Evolutionary conservation across 2,888 invertebrate species (phyloP).

Genomic region (Heteromyza rotundicornis): DNA sequence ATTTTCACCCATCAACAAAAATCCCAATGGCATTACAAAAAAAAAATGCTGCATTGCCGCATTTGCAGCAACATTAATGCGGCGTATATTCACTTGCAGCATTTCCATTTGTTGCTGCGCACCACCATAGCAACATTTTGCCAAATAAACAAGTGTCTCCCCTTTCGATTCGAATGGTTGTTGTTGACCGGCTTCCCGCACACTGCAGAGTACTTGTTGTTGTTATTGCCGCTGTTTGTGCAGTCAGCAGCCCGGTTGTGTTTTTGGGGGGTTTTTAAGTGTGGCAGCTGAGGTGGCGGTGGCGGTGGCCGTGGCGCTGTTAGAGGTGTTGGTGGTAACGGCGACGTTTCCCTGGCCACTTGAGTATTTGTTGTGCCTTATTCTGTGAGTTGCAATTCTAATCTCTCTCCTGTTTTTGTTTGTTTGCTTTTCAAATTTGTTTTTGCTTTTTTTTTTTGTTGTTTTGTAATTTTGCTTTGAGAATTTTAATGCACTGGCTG

Average conservation of each 20-base stretch:
- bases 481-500: background rate
- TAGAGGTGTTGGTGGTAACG: background rate
- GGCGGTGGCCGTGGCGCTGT: too few species aligned
- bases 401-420: background rate
- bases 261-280: conserved; percentile 28
- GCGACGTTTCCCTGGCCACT: background rate
- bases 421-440: background rate
- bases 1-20: too few species aligned
- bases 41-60: conserved; percentile 34
- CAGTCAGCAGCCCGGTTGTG: too few species aligned
- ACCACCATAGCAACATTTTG: conserved; percentile 13
- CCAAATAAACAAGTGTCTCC: conserved; percentile 13
- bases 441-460: too few species aligned
- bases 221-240: too few species aligned
- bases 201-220: too few species aligned
- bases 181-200: too few species aligned
- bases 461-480: too few species aligned
- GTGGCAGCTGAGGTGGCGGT: background rate
- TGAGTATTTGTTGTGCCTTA: background rate
- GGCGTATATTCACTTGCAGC: background rate
- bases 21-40: conserved; percentile 36
- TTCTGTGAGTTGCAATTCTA: background rate
- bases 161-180: too few species aligned
- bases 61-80: conserved; percentile 26
- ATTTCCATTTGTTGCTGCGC: conserved; percentile 8